Evolutionary conservation across 2,113 vertebrate genomes (phyloP).

Genomic region (Caloenas nicobarica): DNA sequence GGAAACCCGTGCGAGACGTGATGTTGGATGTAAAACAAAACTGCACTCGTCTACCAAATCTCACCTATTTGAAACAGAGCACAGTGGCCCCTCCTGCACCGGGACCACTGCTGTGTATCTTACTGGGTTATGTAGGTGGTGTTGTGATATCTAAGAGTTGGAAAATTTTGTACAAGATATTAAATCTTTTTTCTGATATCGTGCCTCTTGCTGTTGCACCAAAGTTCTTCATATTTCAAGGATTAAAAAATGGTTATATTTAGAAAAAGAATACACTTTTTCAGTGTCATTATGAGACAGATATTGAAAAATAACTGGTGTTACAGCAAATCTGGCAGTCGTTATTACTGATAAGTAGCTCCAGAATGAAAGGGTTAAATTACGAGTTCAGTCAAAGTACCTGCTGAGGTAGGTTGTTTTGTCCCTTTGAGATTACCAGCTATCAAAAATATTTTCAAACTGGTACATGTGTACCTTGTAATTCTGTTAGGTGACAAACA

Average conservation of each 20-base stretch:
- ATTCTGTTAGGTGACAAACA: conserved; percentile 41
- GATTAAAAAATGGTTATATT: not conserved
- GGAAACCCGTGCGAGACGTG: not conserved
- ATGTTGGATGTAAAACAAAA: not conserved
- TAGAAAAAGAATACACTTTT: not conserved
- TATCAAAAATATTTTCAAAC: conserved; percentile 46
- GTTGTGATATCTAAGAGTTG: not conserved
- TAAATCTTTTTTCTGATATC: not conserved
- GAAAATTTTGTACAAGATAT: not conserved
- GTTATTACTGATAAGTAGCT: not conserved
- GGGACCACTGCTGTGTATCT: not conserved
- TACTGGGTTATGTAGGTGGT: not conserved
- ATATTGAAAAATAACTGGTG: not conserved
- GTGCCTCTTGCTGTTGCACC: not conserved
- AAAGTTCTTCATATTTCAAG: not conserved
- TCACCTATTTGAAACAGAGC: not conserved
- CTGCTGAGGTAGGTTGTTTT: conserved; percentile 45
- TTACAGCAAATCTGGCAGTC: not conserved
- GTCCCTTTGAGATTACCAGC: conserved; percentile 1
- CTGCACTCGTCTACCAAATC: not conserved
- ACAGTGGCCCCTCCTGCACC: rapidly evolving
- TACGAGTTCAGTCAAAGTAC: not conserved
- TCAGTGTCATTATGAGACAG: not conserved
- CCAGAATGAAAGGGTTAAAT: conserved; percentile 17
- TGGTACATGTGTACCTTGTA: conserved; percentile 22